A percentile compares a stretch with the other conserved stretches of the same genome.
These are phyloP conservation scores for Gasteruption jaculator DNA, from an alignment of 2,888 invertebrate genomes.

Conservation along the genomic window DNA sequence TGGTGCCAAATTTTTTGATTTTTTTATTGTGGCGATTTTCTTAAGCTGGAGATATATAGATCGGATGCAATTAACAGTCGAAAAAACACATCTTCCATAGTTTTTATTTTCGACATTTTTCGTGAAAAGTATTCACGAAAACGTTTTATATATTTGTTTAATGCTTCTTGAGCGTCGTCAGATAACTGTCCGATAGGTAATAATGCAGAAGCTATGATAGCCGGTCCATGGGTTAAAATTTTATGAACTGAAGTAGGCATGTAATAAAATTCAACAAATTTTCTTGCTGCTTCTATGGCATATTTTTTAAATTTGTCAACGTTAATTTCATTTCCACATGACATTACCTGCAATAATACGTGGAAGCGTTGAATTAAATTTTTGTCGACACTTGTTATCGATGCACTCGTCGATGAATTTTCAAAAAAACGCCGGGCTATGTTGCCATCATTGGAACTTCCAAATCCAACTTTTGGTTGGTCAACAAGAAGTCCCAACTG, in stretches of 20 bases:
- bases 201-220: slow-evolving; percentile 15
- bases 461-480: slow-evolving; percentile 22
- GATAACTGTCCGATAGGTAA: slow-evolving; percentile 17
- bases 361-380: slow-evolving; percentile 18
- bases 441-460: slow-evolving; percentile 25
- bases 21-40: neutral
- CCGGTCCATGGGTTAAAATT: slow-evolving; percentile 22
- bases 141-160: slow-evolving; percentile 17
- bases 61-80: slow-evolving; percentile 12
- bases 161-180: slow-evolving; percentile 18
- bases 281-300: slow-evolving; percentile 1
- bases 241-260: slow-evolving; percentile 27
- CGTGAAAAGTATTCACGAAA: slow-evolving; percentile 16
- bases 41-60: slow-evolving; percentile 8
- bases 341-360: slow-evolving; percentile 15
- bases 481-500: slow-evolving; percentile 22
- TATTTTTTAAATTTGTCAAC: slow-evolving; percentile 4
- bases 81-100: slow-evolving; percentile 19
- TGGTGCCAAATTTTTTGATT: too few species aligned
- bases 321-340: slow-evolving; percentile 16
- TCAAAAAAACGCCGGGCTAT: slow-evolving; percentile 25
- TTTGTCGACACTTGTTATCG: slow-evolving; percentile 21
- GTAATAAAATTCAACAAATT: slow-evolving; percentile 1
- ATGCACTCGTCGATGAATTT: slow-evolving; percentile 15
- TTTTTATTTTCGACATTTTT: slow-evolving; percentile 17